Conservation (phyloP, 2,888 invertebrate genomes). For the Watsonalla binaria region DNA sequence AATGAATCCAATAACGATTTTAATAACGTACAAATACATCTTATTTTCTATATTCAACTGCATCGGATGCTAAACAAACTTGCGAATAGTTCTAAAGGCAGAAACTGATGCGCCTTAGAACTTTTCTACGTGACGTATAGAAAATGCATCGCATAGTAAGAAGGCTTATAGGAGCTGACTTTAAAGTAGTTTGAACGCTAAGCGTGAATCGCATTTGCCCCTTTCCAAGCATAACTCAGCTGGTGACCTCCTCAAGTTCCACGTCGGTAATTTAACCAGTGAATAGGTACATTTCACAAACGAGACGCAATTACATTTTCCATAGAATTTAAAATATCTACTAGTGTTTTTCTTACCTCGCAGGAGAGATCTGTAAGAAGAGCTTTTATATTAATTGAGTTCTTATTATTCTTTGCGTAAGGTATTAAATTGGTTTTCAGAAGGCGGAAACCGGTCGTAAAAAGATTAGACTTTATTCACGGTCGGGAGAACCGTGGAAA, state of each 20-base stretch:
- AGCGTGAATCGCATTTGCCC: conserved; percentile 46
- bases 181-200: conserved; percentile 56
- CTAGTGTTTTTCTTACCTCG: background rate
- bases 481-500: no score
- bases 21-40: no score
- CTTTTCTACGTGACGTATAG: conserved; percentile 54
- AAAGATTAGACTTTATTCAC: no score
- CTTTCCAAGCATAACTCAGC: conserved; percentile 42
- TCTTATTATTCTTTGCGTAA: no score
- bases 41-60: no score
- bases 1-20: no score
- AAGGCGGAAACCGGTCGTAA: no score
- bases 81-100: background rate
- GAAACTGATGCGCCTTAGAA: conserved; percentile 20
- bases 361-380: no score
- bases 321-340: background rate
- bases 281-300: background rate
- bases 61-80: background rate
- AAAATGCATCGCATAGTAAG: conserved; percentile 58
- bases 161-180: conserved; percentile 58
- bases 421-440: no score
- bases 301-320: background rate
- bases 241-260: conserved; percentile 9
- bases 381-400: no score
- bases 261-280: background rate